phyloP scores from a whole-genome alignment of 2,888 invertebrate species.

The Ptychoptera contaminata region DNA sequence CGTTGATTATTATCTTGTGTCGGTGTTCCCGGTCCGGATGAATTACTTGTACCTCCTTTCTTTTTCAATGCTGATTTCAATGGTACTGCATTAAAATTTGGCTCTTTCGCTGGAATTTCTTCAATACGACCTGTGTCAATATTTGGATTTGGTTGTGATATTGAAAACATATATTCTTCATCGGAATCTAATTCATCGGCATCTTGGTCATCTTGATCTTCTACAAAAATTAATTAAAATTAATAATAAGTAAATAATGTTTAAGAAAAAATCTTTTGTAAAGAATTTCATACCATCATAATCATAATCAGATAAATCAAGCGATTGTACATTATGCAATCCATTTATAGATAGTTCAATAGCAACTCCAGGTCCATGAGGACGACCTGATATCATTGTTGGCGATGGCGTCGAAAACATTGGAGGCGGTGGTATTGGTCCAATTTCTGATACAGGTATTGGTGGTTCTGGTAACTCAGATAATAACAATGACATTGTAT shows the following conservation, averaged over 20 bases:
- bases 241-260: neutral
- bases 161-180: constrained; percentile 42
- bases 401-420: constrained; percentile 89
- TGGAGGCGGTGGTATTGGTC: constrained; percentile 84
- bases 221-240: constrained; percentile 1
- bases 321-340: too few relatives aligned
- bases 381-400: constrained; percentile 40
- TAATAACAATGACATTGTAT: constrained; percentile 38
- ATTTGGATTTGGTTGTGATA: constrained; percentile 44
- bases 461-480: constrained; percentile 84
- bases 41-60: constrained; percentile 33
- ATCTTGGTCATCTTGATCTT: constrained; percentile 35
- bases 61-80: constrained; percentile 87
- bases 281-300: constrained; percentile 43
- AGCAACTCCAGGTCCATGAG: constrained; percentile 31
- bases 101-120: constrained; percentile 87
- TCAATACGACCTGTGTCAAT: constrained; percentile 75
- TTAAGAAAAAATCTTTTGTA: too few relatives aligned
- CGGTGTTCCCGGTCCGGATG: constrained; percentile 52
- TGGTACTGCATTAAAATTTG: constrained; percentile 78
- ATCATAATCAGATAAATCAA: constrained; percentile 34
- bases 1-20: constrained; percentile 45
- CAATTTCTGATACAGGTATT: constrained; percentile 82
- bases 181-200: constrained; percentile 51
- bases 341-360: constrained; percentile 14